Percentiles rank a stretch among this genome's conserved stretches.
Conservation (phyloP, 2,797 vertebrate species). For the Siniperca obscura region DNA sequence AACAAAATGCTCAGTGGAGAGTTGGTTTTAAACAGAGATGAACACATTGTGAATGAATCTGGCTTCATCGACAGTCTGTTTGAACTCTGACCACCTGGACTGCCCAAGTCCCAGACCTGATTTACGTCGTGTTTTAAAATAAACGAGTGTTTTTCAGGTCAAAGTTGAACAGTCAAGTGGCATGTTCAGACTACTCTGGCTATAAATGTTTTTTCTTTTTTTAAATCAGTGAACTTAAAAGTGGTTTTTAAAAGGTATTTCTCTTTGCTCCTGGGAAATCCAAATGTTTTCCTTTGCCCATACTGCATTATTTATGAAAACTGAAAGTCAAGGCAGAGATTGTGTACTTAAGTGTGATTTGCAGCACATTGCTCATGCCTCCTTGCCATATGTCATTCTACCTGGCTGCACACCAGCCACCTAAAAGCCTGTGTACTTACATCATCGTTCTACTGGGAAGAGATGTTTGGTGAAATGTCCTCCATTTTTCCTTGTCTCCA, state of each 20-base stretch:
- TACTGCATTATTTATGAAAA: slow-evolving; percentile 83
- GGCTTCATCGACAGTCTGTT: slow-evolving; percentile 4
- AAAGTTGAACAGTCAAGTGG: slow-evolving; percentile 47
- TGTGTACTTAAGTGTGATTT: slow-evolving; percentile 79
- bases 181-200: slow-evolving; percentile 34
- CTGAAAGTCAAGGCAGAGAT: slow-evolving; percentile 78
- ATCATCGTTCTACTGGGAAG: slow-evolving; percentile 58
- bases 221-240: slow-evolving; percentile 72
- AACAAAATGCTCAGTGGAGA: slow-evolving; percentile 6
- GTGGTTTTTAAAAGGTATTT: slow-evolving; percentile 81
- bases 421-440: slow-evolving; percentile 70
- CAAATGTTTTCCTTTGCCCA: slow-evolving; percentile 78
- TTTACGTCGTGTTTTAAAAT: slow-evolving; percentile 54
- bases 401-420: slow-evolving; percentile 75
- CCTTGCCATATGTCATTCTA: slow-evolving; percentile 74
- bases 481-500: slow-evolving; percentile 1
- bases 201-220: slow-evolving; percentile 44
- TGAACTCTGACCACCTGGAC: slow-evolving; percentile 34
- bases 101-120: slow-evolving; percentile 39
- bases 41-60: slow-evolving; percentile 7
- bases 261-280: slow-evolving; percentile 78
- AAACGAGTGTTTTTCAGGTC: slow-evolving; percentile 49
- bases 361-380: slow-evolving; percentile 66
- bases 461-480: slow-evolving; percentile 62
- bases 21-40: neutral